Evolutionary conservation across 2,113 vertebrate genomes (phyloP).

Genomic region (Embiotoca jacksoni): DNA sequence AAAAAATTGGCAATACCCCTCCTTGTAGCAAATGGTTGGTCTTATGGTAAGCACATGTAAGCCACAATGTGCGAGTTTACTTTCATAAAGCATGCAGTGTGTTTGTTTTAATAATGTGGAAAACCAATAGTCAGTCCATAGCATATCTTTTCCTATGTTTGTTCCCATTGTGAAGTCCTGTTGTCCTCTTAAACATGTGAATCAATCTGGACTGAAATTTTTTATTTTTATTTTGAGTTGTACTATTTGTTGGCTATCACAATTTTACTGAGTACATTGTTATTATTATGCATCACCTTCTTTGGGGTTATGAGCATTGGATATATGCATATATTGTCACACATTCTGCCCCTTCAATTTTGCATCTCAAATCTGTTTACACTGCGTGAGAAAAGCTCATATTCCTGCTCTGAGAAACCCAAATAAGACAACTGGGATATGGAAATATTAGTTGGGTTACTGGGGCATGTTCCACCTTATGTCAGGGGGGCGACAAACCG

Average conservation of each 20-base stretch:
- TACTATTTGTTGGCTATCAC: neutral
- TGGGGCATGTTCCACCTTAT: constrained; percentile 32
- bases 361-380: constrained; percentile 4
- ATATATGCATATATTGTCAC: constrained; percentile 1
- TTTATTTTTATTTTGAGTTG: neutral
- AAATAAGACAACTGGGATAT: constrained; percentile 40
- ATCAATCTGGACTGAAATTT: neutral
- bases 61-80: neutral
- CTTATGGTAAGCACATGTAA: constrained; percentile 15
- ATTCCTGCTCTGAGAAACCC: constrained; percentile 5
- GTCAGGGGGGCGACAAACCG: constrained; percentile 5
- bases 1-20: constrained; percentile 40
- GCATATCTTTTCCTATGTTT: neutral
- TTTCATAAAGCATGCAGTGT: constrained; percentile 2
- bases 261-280: neutral
- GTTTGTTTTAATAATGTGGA: neutral
- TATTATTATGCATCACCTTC: neutral
- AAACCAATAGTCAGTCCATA: neutral
- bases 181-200: neutral
- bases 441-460: constrained; percentile 35
- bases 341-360: neutral
- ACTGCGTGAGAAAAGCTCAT: neutral
- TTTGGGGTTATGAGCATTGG: neutral
- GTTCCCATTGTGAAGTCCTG: too few relatives aligned
- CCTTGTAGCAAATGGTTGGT: neutral